Evolutionary conservation across 2,888 invertebrate species (phyloP).

Genomic region (Uloborus plumipes): DNA sequence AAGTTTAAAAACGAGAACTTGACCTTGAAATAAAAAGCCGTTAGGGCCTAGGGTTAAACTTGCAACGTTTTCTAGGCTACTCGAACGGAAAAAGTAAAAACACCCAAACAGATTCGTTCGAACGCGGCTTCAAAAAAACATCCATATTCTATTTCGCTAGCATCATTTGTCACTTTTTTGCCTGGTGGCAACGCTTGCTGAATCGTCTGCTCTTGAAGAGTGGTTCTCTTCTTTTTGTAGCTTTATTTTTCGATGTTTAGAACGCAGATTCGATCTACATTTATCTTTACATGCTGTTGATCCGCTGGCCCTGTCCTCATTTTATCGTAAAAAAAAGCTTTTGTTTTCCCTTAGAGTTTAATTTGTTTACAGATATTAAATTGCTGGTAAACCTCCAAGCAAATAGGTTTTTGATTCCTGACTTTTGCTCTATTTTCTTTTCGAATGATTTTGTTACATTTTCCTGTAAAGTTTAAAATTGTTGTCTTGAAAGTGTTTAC

Average conservation of each 20-base stretch:
- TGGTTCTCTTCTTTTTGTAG: constrained; percentile 19
- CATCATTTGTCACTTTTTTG: constrained; percentile 36
- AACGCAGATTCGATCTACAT: constrained; percentile 17
- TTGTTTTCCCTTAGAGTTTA: too few relatives aligned
- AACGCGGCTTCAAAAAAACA: constrained; percentile 11
- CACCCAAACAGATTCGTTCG: too few relatives aligned
- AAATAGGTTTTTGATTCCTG: too few relatives aligned
- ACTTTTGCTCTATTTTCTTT: too few relatives aligned
- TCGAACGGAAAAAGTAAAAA: constrained; percentile 24
- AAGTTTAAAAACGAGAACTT: constrained; percentile 9
- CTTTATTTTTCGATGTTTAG: constrained; percentile 14
- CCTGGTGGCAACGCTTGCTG: constrained; percentile 40
- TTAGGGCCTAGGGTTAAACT: constrained; percentile 9
- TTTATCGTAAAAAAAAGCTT: constrained; percentile 39
- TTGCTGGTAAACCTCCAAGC: too few relatives aligned
- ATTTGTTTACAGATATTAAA: too few relatives aligned
- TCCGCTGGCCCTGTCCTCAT: constrained; percentile 41
- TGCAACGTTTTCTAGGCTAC: constrained; percentile 35
- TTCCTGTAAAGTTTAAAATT: too few relatives aligned
- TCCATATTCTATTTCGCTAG: constrained; percentile 27
- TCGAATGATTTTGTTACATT: too few relatives aligned
- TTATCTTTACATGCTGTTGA: constrained; percentile 21
- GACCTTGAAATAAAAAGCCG: constrained; percentile 39
- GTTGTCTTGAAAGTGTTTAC: too few relatives aligned
- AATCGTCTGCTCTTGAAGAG: constrained; percentile 39